Percentiles rank a stretch among this genome's conserved stretches.
Conservation (phyloP, 1,140 invertebrate genomes). For the Chymomyza costata region DNA sequence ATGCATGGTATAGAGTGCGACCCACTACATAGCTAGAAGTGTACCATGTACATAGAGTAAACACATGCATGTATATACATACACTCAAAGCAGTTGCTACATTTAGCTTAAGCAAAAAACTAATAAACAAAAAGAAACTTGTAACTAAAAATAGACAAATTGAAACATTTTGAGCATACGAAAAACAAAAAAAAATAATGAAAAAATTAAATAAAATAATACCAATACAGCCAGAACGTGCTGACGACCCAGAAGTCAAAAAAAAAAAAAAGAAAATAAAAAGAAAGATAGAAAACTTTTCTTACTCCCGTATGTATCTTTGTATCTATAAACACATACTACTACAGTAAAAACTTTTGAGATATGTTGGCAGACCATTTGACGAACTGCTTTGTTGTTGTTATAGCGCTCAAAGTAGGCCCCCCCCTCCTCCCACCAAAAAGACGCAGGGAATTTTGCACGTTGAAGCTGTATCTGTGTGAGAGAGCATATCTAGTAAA, state of each 20-base stretch:
- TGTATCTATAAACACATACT: slow-evolving; percentile 19
- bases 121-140: slow-evolving; percentile 74
- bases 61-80: slow-evolving; percentile 31
- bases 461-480: slow-evolving; percentile 8
- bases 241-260: slow-evolving; percentile 46
- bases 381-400: slow-evolving; percentile 28
- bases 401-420: slow-evolving; percentile 61
- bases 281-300: slow-evolving; percentile 18
- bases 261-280: slow-evolving; percentile 22
- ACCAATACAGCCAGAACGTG: slow-evolving; percentile 43
- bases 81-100: slow-evolving; percentile 15
- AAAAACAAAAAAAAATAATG: slow-evolving; percentile 18
- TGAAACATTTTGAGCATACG: slow-evolving; percentile 65
- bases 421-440: too few species aligned
- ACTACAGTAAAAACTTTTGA: slow-evolving; percentile 27
- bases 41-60: neutral
- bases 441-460: slow-evolving; percentile 42
- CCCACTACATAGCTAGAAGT: slow-evolving; percentile 35
- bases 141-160: slow-evolving; percentile 68
- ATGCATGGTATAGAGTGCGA: slow-evolving; percentile 30
- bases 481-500: slow-evolving; percentile 49
- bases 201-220: slow-evolving; percentile 46
- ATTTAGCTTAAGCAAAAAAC: slow-evolving; percentile 38
- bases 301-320: slow-evolving; percentile 18
- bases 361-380: slow-evolving; percentile 21